A percentile compares a stretch with the other conserved stretches of the same genome.
These are phyloP conservation scores for Hippocampus guttulatus DNA, from an alignment of 2,113 vertebrate genomes.

Conservation along the genomic window DNA sequence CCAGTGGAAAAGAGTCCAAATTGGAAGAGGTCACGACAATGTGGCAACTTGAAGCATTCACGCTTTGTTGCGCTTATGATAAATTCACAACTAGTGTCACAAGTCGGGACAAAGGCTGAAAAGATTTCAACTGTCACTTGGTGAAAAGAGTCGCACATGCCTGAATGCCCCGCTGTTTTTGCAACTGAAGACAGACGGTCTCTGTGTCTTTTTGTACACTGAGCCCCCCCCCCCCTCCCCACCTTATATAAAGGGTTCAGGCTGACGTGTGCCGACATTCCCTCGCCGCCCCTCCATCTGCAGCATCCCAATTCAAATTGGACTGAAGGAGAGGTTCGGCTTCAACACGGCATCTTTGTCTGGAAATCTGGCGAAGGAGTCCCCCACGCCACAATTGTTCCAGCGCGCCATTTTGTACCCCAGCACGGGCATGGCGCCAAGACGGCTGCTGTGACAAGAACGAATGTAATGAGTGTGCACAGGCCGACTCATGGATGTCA, in stretches of 20 bases:
- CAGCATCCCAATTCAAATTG: conserved; percentile 19
- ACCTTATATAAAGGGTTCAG: conserved; percentile 48
- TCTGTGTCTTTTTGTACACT: conserved; percentile 62
- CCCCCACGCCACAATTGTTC: conserved; percentile 46
- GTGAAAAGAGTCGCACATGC: conserved; percentile 56
- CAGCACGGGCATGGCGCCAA: conserved; percentile 43
- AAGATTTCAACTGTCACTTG: conserved; percentile 39
- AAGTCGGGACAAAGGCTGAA: neutral
- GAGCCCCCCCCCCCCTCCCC: conserved; percentile 30
- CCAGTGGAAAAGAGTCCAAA: neutral
- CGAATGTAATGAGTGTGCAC: conserved; percentile 9
- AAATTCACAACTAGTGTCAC: conserved; percentile 2
- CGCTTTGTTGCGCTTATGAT: neutral
- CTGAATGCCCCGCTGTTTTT: conserved; percentile 29
- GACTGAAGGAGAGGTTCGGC: conserved; percentile 49
- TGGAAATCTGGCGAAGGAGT: conserved; percentile 49
- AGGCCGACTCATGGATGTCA: conserved; percentile 1
- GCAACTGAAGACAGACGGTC: conserved; percentile 42
- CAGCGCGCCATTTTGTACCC: conserved; percentile 19
- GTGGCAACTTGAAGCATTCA: neutral
- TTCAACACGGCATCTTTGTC: conserved; percentile 57
- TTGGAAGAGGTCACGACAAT: neutral
- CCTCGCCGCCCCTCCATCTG: conserved; percentile 26
- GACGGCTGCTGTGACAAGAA: conserved; percentile 23
- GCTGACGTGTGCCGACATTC: conserved; percentile 63